Conservation (phyloP, 2,113 vertebrate genomes). For the Petaurus breviceps region DNA sequence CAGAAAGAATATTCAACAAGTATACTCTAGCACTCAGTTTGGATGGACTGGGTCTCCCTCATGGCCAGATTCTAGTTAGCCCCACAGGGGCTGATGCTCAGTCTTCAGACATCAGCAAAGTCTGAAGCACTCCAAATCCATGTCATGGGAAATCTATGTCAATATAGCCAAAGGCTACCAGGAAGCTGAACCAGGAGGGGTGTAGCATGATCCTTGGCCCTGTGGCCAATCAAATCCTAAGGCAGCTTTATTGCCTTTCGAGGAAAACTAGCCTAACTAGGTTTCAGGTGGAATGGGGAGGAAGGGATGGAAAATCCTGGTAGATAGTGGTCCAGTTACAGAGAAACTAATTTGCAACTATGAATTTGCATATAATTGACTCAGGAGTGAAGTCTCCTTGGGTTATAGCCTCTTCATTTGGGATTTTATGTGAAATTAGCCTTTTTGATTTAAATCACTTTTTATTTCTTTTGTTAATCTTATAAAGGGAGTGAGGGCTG, state of each 20-base stretch:
- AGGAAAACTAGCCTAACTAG: neutral
- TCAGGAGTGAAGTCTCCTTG: neutral
- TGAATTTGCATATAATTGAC: neutral
- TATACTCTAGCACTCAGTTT: too few species aligned
- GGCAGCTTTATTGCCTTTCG: neutral
- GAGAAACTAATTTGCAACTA: neutral
- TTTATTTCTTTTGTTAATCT: neutral
- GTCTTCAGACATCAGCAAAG: neutral
- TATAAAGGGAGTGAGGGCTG: slow-evolving; percentile 11
- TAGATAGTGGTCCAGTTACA: neutral
- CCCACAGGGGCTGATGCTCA: neutral
- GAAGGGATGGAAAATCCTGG: neutral
- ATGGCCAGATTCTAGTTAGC: neutral
- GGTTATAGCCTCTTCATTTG: neutral
- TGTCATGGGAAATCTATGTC: neutral
- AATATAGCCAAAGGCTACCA: neutral
- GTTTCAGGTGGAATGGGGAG: neutral
- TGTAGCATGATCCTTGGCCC: neutral
- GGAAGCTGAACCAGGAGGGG: neutral
- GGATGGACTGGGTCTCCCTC: too few species aligned
- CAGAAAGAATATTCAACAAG: neutral
- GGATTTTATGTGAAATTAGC: slow-evolving; percentile 33
- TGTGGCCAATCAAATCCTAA: neutral
- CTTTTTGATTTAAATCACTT: neutral
- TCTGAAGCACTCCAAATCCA: neutral